These are phyloP conservation scores for Mionectes olivaceus DNA, from an alignment of 2,797 vertebrate genomes.

Conservation along the genomic window DNA sequence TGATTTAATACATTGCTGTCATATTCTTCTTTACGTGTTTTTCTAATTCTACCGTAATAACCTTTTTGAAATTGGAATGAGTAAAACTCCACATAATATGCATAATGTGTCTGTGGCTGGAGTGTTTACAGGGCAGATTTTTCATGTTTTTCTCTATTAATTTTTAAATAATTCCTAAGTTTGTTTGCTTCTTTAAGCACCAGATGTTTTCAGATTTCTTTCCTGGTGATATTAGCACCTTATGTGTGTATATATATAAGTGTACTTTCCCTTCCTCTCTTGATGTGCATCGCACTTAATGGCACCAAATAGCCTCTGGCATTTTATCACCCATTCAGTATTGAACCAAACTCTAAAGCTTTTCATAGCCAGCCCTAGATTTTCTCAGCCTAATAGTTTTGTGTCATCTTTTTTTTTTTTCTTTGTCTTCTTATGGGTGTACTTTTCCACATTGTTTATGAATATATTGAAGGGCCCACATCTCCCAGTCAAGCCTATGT, in stretches of 20 bases:
- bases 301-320: not conserved
- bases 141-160: not conserved
- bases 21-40: not conserved
- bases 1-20: not conserved
- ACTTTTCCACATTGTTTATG: not conserved
- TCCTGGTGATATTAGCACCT: not conserved
- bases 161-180: not conserved
- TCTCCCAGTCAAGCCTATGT: not conserved
- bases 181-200: not conserved
- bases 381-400: not conserved
- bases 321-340: conserved; percentile 27
- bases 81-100: not conserved
- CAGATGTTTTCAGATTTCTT: not conserved
- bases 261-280: not conserved
- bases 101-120: not conserved
- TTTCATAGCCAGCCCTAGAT: conserved; percentile 1
- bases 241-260: not conserved
- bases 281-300: not conserved
- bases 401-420: not conserved
- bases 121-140: not conserved
- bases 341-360: not conserved
- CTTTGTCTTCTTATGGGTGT: not conserved
- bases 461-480: not conserved
- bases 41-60: not conserved
- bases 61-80: not conserved